Evolutionary conservation across 2,888 invertebrate genomes (phyloP), one percentile per base, ranked within the genome.

Genomic region (Herminia tarsipennalis): DNA sequence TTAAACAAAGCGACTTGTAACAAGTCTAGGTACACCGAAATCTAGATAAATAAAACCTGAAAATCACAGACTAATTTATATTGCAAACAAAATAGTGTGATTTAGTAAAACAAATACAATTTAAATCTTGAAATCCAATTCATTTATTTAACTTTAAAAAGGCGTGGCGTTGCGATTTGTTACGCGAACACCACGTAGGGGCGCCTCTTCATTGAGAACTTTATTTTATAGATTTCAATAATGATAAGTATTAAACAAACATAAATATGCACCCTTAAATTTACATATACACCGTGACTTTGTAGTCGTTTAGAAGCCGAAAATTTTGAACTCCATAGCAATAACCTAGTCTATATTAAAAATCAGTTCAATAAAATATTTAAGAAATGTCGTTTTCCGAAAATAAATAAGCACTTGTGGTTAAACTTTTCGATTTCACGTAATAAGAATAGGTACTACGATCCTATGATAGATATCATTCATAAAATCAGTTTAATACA

Each of bases 131-230:
- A 48, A 51, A 54, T 45, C 28, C 24, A 33, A 57, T 49, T 33
- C 27, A 34, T 39, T 35, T 25, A 42, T 46, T 46, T 48, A 44
- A 51, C 64, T 55, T 53, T 48, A 50, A 61, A 65, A 55, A 49
- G 57, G 52, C 62, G 61, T 61, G 50, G 45, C 14, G 5, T 20
- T 27, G 20, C 28, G 30, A 13, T 38, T 6, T 34, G 28, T 52
- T 32, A 45, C 16, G 13, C 9, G 12, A 46, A 18, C 37, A 8
- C 13, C 8, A 47, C 30, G 22, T 43, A 34, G 25, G 13, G 13
- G 18, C n/a, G 22, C 8, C n/a, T 21, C 10, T 8, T 17, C 4
- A 22, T 3, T 16, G 5, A 10, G 3, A 5, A 8, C 5, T 37
- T 28, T n/a, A n/a, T n/a, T n/a, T n/a, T 22, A 0, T 12, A 27